Conservation (phyloP, 2,113 vertebrate genomes). For the Platysternon megacephalum region DNA sequence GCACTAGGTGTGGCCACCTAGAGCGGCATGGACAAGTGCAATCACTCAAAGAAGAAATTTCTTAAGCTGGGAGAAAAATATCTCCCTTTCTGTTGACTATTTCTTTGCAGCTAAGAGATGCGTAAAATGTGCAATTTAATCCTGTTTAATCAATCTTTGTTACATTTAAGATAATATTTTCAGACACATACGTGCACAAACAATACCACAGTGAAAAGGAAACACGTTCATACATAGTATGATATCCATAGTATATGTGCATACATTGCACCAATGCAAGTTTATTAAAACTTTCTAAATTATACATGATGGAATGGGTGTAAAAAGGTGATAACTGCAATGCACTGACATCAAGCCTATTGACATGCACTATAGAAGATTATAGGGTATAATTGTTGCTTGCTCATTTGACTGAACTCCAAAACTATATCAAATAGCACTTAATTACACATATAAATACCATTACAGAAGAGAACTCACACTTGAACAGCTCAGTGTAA, state of each 20-base stretch:
- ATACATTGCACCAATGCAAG: constrained; percentile 72
- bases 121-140: constrained; percentile 73
- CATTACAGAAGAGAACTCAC: constrained; percentile 69
- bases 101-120: constrained; percentile 71
- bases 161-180: constrained; percentile 78
- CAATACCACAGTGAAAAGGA: constrained; percentile 69
- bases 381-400: constrained; percentile 81
- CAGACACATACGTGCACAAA: constrained; percentile 69
- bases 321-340: constrained; percentile 77
- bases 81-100: constrained; percentile 46
- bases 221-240: constrained; percentile 71
- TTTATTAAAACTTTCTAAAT: constrained; percentile 82
- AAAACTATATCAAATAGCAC: constrained; percentile 83
- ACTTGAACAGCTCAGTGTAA: constrained; percentile 72
- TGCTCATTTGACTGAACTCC: constrained; percentile 83
- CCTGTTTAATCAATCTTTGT: constrained; percentile 68
- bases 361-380: constrained; percentile 73
- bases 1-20: background rate
- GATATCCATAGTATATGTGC: constrained; percentile 68
- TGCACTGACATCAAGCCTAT: constrained; percentile 67
- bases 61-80: constrained; percentile 68
- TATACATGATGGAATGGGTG: constrained; percentile 70
- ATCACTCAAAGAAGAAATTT: constrained; percentile 64
- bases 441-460: constrained; percentile 81
- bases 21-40: background rate